These are phyloP conservation scores for Crocidura indochinensis DNA, from an alignment of 2,797 vertebrate species.

Conservation along the genomic window DNA sequence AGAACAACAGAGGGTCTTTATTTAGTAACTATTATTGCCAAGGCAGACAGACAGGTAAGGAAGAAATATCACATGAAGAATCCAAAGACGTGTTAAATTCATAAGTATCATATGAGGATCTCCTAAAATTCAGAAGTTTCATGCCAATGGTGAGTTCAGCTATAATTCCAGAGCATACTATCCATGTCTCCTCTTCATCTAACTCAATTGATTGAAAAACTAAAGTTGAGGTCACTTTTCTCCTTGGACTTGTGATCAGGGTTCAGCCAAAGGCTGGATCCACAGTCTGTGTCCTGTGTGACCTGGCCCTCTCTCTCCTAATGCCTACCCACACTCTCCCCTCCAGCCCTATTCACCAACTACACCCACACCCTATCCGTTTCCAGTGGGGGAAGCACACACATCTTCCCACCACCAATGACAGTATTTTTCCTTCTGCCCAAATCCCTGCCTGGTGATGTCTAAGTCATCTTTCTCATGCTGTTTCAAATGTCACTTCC, in stretches of 20 bases:
- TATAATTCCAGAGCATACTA: neutral
- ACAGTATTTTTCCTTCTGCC: neutral
- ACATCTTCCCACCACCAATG: neutral
- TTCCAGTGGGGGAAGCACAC: neutral
- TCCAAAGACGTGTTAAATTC: slow-evolving; percentile 10
- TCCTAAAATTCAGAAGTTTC: neutral
- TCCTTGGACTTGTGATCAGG: neutral
- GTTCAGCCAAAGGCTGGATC: neutral
- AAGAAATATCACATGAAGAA: neutral
- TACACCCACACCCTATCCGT: neutral
- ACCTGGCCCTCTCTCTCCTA: neutral
- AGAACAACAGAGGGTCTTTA: neutral
- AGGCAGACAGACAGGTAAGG: neutral
- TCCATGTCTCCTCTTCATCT: slow-evolving; percentile 15
- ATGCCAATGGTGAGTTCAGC: neutral
- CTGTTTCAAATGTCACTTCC: neutral
- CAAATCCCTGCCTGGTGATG: neutral
- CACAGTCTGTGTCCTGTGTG: neutral
- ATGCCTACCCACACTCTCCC: neutral
- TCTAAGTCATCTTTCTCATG: neutral
- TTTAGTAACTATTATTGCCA: neutral
- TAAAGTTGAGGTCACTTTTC: slow-evolving; percentile 35
- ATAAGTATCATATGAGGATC: neutral
- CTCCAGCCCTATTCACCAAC: neutral
- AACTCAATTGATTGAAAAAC: neutral